Evolutionary conservation across 2,113 vertebrate genomes (phyloP).

Genomic region (Notiomystis cincta): DNA sequence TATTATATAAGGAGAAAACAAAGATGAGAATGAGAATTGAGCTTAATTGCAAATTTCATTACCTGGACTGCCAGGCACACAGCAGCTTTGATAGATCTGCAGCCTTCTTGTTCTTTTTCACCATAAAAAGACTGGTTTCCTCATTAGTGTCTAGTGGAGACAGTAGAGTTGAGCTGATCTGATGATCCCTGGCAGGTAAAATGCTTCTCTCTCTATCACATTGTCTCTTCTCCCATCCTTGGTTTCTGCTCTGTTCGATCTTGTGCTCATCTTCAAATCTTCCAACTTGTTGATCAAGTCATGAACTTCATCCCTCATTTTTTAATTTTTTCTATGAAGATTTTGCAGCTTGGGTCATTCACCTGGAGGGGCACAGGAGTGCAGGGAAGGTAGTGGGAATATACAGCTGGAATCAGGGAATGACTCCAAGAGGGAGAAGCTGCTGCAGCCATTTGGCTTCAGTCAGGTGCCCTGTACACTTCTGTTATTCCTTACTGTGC

Average conservation of each 20-base stretch:
- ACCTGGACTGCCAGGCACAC: not conserved
- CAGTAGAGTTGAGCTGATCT: not conserved
- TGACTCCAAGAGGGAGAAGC: not conserved
- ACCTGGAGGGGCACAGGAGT: not conserved
- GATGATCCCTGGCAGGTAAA: not conserved
- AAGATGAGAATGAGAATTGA: not conserved
- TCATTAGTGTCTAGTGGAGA: not conserved
- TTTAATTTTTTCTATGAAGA: not conserved
- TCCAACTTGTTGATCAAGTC: not conserved
- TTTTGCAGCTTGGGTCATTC: not conserved
- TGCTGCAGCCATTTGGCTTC: not conserved
- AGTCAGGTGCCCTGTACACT: not conserved
- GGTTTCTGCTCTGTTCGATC: not conserved
- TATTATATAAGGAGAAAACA: not conserved
- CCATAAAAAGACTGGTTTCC: not conserved
- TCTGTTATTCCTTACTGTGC: not conserved
- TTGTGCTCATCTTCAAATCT: not conserved
- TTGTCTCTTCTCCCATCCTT: not conserved
- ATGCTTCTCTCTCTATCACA: not conserved
- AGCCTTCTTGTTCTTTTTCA: not conserved
- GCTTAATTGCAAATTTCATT: not conserved
- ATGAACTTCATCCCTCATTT: accelerated
- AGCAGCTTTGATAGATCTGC: not conserved
- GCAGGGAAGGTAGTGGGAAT: not conserved
- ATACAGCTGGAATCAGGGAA: not conserved